A percentile compares a stretch with the other conserved stretches of the same genome.
phyloP scores from a whole-genome alignment of 2,797 vertebrate species.

The Chaetophractus vellerosus region DNA sequence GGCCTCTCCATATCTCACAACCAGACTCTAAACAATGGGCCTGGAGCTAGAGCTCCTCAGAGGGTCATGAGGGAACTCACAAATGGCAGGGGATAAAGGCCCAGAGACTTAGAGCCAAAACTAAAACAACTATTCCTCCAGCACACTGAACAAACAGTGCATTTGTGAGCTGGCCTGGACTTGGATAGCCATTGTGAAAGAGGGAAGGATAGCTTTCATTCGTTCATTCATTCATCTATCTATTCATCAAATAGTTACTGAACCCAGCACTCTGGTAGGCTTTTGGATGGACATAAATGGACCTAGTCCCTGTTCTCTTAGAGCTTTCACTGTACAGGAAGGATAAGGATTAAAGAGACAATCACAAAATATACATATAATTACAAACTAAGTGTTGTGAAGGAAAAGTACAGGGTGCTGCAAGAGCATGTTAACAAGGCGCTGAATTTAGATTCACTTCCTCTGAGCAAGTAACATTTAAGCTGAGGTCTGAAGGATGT shows the following conservation, averaged over 20 bases:
- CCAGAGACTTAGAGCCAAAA: not conserved
- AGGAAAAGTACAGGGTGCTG: conserved; percentile 33
- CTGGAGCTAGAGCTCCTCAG: not conserved
- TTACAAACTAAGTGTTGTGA: not conserved
- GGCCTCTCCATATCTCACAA: not conserved
- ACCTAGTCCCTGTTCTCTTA: not conserved
- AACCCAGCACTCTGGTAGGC: not conserved
- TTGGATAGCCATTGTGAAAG: not conserved
- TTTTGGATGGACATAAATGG: not conserved
- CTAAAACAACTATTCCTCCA: not conserved
- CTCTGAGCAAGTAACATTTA: not conserved
- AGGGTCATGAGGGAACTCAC: not conserved
- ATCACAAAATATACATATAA: not conserved
- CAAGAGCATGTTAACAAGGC: not conserved
- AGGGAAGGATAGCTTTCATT: not conserved
- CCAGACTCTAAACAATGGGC: not conserved
- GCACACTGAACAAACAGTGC: not conserved
- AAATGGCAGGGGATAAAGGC: not conserved
- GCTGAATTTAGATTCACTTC: conserved; percentile 45
- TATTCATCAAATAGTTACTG: not conserved
- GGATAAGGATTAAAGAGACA: not conserved
- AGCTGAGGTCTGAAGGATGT: not conserved
- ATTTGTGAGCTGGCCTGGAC: not conserved
- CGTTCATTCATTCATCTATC: not conserved
- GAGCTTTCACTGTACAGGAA: not conserved